Evolutionary conservation across 2,797 vertebrate species (phyloP), one percentile per base, ranked within the genome.

Genomic region (Catostomus latipinnis): DNA sequence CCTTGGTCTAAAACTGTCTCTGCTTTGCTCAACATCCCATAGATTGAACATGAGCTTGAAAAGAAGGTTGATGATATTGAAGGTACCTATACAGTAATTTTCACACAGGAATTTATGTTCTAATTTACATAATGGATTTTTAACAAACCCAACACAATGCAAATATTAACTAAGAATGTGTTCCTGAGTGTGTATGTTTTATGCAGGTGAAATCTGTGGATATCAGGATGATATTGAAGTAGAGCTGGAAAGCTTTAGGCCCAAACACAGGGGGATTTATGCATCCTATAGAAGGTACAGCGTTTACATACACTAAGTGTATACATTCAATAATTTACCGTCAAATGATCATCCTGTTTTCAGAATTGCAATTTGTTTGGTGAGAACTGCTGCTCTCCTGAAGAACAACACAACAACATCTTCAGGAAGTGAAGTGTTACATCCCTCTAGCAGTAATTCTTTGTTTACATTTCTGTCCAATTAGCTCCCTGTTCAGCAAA

Each of bases 171-270:
- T 71, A 16, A n/a, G 48, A 16, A 14, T 49, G 8, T 22, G 16
- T 43, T 62, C 1, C 4, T 46, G n/a, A 54, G 34, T 62, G 54
- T 50, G 43, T 63, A 34, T 75, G 75, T 75, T 54, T 74, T 34
- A 83, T 81, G 53, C 85, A 96, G 96, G 94, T 82, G 96, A 97
- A 87, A 96, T 99, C 85, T 94, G 93, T 1, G 92, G 86, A 80
- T 99, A 96, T 89, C 96, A 97, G 88, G 96, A 98, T 13, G 96
- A 96, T 80, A 99, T 99, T 10, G 97, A 99, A 85, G 92, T 93
- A 9, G 97, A 99, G 86, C 93, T 99, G 12, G 93, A 98, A 86
- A 96, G 77, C 87, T 91, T 91, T 71, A 89, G 98, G 66, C 96
- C 97, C 0, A 97, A 95, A 90, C 91, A 94, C 58, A 96, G 92